phyloP scores from a whole-genome alignment of 2,888 invertebrate genomes.

The Plagodis pulveraria region DNA sequence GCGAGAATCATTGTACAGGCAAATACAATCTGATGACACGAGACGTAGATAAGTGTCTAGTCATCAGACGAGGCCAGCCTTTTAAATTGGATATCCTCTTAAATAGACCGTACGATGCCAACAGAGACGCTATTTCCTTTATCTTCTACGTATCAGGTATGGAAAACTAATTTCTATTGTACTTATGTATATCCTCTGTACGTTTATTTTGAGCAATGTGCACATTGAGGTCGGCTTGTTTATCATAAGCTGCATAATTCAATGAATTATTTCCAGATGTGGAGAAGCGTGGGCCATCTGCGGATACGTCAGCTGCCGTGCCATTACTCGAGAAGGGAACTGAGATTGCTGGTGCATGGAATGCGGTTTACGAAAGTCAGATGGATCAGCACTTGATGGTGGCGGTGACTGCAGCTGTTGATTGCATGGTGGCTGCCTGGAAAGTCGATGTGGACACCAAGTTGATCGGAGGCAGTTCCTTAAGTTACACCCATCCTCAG shows the following conservation, averaged over 20 bases:
- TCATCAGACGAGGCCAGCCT: conserved; percentile 93
- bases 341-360: conserved; percentile 89
- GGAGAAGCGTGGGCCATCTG: conserved; percentile 91
- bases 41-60: conserved; percentile 85
- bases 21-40: conserved; percentile 91
- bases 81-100: conserved; percentile 90
- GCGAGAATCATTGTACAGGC: conserved; percentile 90
- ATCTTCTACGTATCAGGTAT: conserved; percentile 92
- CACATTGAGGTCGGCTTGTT: conserved; percentile 17
- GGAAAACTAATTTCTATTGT: conserved; percentile 40
- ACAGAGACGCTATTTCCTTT: conserved; percentile 92
- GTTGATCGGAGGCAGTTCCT: conserved; percentile 86
- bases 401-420: conserved; percentile 88
- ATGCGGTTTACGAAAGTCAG: conserved; percentile 88
- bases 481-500: conserved; percentile 91
- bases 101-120: conserved; percentile 89
- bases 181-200: conserved; percentile 29
- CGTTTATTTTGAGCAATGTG: conserved; percentile 41
- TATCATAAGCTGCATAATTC: conserved; percentile 37
- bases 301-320: conserved; percentile 91
- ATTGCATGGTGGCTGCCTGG: conserved; percentile 93
- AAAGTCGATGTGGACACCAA: conserved; percentile 93
- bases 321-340: conserved; percentile 88
- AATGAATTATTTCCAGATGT: conserved; percentile 81
- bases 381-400: conserved; percentile 86